phyloP scores from a whole-genome alignment of 2,888 invertebrate species.

The Eupithecia abbreviata region DNA sequence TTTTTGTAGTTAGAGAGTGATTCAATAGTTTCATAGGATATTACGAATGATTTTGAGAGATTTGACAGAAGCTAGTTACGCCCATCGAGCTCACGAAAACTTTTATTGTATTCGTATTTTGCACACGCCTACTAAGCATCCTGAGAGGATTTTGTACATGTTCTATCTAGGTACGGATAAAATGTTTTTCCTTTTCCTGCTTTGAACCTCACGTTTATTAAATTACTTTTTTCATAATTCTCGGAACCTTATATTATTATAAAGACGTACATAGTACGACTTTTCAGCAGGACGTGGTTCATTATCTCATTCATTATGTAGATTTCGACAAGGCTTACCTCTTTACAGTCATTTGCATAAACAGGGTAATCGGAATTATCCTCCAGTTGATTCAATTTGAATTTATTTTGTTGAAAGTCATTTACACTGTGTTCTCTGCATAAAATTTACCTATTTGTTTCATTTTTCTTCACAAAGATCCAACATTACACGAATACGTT shows the following conservation, averaged over 20 bases:
- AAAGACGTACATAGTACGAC: neutral
- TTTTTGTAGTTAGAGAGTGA: neutral
- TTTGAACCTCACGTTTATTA: neutral
- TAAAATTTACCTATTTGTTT: neutral
- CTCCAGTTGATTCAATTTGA: conserved; percentile 37
- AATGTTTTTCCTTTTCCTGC: neutral
- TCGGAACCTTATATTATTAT: conserved; percentile 8
- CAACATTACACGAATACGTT: conserved; percentile 20
- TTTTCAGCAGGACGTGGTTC: conserved; percentile 5
- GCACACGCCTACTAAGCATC: neutral
- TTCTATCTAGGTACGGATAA: neutral
- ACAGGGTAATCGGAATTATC: conserved; percentile 46
- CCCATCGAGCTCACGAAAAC: too few relatives aligned
- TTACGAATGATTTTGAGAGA: too few relatives aligned
- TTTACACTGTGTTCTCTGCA: conserved; percentile 10
- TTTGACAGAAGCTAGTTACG: too few relatives aligned
- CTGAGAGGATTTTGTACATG: neutral
- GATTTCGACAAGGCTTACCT: conserved; percentile 43
- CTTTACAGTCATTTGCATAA: conserved; percentile 46
- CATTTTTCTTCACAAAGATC: conserved; percentile 15
- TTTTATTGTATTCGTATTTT: neutral
- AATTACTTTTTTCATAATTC: neutral
- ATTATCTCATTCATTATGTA: conserved; percentile 44
- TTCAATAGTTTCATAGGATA: neutral
- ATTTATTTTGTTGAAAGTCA: conserved; percentile 45